Evolutionary conservation across 2,888 invertebrate species (phyloP), one percentile per base, ranked within the genome.

Genomic region (Alloscopus bannaensis): DNA sequence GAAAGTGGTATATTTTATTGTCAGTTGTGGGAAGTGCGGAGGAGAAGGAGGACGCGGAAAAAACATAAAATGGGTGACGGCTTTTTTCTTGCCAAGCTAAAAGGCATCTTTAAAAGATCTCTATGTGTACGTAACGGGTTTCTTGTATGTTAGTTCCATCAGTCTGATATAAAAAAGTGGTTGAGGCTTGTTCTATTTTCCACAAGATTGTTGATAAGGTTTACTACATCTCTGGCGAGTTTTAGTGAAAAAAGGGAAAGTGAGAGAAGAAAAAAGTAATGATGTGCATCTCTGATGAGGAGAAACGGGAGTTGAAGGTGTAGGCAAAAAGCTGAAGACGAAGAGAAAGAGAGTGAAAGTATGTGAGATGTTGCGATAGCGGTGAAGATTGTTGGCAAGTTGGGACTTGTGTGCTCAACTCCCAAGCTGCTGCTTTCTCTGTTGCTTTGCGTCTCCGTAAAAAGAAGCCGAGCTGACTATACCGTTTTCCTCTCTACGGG

Each of bases 231-330:
- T n/a, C n/a, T n/a, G n/a, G n/a, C n/a, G n/a, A 50, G 36, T 29
- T 71, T 62, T 47, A 71, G 62, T 31, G 69, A 50, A 45, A 60
- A 68, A 71, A 76, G 52, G 76, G n/a, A n/a, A n/a, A n/a, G n/a
- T n/a, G n/a, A n/a, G n/a, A n/a, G n/a, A n/a, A n/a, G n/a, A n/a
- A n/a, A n/a, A n/a, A 50, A 50, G 69, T 76, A 76, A 76, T 76
- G 76, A 76, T 62, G 76, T 69, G 76, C 76, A 76, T 76, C 68
- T 69, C 68, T 76, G 78, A 78, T 78, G 69, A 81, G 69, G 55
- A 68, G 31, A 68, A 66, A 20, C 47, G 36, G 55, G 13, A 57
- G 31, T 57, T 2, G 57, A 22, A 6, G 3, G 2, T 3, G 52
- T 52, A 22, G 4, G 31, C 4, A 24, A 26, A n/a, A 24, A 45